Percentiles rank a stretch among this genome's conserved stretches.
Conservation (phyloP, 2,113 vertebrate species). For the Channa argus region DNA sequence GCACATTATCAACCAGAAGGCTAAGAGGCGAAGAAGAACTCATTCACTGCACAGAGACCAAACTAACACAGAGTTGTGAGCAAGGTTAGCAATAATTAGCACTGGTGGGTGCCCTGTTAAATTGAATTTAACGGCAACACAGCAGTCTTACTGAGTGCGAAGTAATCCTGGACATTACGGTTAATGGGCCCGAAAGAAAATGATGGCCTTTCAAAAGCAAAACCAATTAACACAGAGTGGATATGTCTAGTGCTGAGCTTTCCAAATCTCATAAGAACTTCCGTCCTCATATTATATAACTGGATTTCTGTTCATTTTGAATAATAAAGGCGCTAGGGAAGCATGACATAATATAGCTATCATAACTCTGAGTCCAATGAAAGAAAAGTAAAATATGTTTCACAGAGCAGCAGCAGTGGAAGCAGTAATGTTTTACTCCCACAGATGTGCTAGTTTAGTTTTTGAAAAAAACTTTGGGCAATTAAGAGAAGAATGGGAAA, state of each 20-base stretch:
- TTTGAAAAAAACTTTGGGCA: slow-evolving; percentile 8
- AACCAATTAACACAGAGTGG: slow-evolving; percentile 82
- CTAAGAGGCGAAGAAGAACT: slow-evolving; percentile 10
- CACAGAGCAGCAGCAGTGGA: slow-evolving; percentile 32
- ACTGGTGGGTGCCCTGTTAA: slow-evolving; percentile 77
- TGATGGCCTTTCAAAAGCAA: slow-evolving; percentile 84
- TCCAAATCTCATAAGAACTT: slow-evolving; percentile 80
- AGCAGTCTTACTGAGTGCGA: slow-evolving; percentile 78
- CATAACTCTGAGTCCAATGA: slow-evolving; percentile 62
- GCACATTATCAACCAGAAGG: background rate
- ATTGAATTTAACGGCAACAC: slow-evolving; percentile 84
- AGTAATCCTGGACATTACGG: slow-evolving; percentile 82
- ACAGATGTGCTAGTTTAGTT: slow-evolving; percentile 5
- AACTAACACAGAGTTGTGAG: slow-evolving; percentile 54
- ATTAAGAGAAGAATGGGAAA: background rate
- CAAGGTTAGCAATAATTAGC: slow-evolving; percentile 77
- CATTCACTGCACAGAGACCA: slow-evolving; percentile 22
- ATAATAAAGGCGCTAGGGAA: slow-evolving; percentile 71
- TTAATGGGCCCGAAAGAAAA: slow-evolving; percentile 86
- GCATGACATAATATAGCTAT: slow-evolving; percentile 73
- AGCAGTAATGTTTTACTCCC: slow-evolving; percentile 46
- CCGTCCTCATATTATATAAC: slow-evolving; percentile 75
- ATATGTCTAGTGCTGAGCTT: slow-evolving; percentile 79
- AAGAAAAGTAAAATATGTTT: slow-evolving; percentile 65
- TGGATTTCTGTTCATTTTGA: slow-evolving; percentile 76